A percentile compares a stretch with the other conserved stretches of the same genome.
These are phyloP conservation scores for Strigamia transsilvanica DNA, from an alignment of 2,888 invertebrate species.

Conservation along the genomic window DNA sequence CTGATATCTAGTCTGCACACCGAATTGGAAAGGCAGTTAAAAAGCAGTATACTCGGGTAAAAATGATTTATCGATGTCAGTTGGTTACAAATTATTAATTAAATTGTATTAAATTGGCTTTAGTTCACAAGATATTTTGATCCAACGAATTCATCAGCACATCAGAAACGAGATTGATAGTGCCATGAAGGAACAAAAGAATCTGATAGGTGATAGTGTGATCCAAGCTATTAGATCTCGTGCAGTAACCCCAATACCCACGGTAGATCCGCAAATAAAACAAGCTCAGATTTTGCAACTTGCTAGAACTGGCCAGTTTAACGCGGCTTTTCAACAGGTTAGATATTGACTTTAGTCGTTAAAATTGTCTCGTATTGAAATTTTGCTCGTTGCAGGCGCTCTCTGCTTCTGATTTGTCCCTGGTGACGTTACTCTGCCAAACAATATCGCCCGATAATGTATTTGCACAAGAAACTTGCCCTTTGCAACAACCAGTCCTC, in stretches of 20 bases:
- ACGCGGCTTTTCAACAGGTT: constrained; percentile 82
- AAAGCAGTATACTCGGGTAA: constrained; percentile 13
- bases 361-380: background rate
- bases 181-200: constrained; percentile 69
- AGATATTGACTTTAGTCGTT: background rate
- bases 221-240: constrained; percentile 73
- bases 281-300: constrained; percentile 76
- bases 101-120: background rate
- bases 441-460: constrained; percentile 81
- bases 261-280: constrained; percentile 68
- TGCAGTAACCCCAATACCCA: constrained; percentile 77
- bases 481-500: constrained; percentile 85
- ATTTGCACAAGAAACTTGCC: constrained; percentile 74
- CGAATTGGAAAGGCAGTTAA: constrained; percentile 40
- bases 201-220: constrained; percentile 70
- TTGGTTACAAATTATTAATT: background rate
- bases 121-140: constrained; percentile 63
- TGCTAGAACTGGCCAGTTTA: constrained; percentile 76
- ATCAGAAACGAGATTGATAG: constrained; percentile 62
- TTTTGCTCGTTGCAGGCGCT: constrained; percentile 72
- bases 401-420: constrained; percentile 82
- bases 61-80: background rate
- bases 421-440: constrained; percentile 88
- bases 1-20: constrained; percentile 27
- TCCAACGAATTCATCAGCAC: constrained; percentile 60